These are phyloP conservation scores for Bradypodion ventrale DNA, from an alignment of 2,797 vertebrate species.

Conservation along the genomic window DNA sequence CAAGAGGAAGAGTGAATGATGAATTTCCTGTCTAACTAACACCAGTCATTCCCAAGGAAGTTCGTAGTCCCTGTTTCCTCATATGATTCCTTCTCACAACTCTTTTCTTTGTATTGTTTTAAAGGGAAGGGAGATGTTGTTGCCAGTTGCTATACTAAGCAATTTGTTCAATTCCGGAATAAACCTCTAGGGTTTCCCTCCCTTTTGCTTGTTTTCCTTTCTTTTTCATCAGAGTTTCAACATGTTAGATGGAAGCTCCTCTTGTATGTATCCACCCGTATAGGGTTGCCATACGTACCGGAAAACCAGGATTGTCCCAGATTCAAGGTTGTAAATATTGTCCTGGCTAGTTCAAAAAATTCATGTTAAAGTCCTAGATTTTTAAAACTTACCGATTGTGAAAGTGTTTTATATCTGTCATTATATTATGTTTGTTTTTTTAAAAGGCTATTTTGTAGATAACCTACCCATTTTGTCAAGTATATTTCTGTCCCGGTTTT, in stretches of 20 bases:
- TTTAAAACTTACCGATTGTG: too few relatives aligned
- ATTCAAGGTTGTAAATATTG: too few relatives aligned
- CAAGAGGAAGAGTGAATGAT: slow-evolving; percentile 26
- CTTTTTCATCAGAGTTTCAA: background rate
- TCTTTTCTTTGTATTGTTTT: background rate
- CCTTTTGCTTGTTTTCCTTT: background rate
- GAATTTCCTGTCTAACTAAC: slow-evolving; percentile 23
- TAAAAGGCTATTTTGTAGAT: too few relatives aligned
- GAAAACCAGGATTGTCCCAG: too few relatives aligned
- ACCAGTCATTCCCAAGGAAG: slow-evolving; percentile 9
- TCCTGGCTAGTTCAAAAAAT: too few relatives aligned
- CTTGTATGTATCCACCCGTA: background rate
- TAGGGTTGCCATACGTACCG: too few relatives aligned
- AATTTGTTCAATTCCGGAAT: background rate
- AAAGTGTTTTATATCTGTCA: too few relatives aligned
- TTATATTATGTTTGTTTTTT: too few relatives aligned
- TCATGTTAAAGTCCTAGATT: too few relatives aligned
- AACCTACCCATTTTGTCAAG: too few relatives aligned
- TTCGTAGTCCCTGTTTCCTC: background rate
- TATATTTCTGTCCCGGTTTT: too few relatives aligned
- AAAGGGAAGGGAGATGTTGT: background rate
- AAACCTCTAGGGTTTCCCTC: background rate
- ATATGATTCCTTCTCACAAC: background rate
- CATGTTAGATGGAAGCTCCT: background rate
- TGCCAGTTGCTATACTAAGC: background rate